A percentile compares a stretch with the other conserved stretches of the same genome.
phyloP scores from a whole-genome alignment of 2,888 invertebrate genomes.

The Unio pictorum region DNA sequence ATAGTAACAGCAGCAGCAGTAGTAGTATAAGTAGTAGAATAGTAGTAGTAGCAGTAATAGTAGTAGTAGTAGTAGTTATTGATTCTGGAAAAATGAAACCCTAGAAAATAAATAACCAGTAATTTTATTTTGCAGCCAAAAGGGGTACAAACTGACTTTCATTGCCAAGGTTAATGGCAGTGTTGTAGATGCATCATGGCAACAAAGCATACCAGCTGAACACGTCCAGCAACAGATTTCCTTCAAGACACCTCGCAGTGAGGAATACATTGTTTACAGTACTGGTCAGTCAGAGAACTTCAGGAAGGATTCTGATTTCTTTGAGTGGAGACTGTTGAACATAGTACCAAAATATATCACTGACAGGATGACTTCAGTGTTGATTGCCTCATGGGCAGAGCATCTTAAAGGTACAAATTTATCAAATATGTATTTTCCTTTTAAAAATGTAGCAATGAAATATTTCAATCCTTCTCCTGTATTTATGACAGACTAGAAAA shows the following conservation, averaged over 20 bases:
- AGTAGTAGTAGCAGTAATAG: no score
- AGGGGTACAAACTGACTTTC: background rate
- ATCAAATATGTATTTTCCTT: no score
- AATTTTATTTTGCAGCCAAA: no score
- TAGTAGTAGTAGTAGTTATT: no score
- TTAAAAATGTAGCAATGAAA: no score
- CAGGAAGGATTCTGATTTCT: background rate
- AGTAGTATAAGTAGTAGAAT: no score
- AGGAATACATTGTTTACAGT: conserved; percentile 7
- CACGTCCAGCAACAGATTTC: conserved; percentile 4
- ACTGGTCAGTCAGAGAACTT: background rate
- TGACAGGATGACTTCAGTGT: background rate
- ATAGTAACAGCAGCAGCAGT: no score
- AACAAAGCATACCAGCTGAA: background rate
- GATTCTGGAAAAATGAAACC: no score
- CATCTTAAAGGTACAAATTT: background rate
- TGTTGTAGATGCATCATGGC: conserved; percentile 7
- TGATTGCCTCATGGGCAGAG: background rate
- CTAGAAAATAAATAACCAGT: no score
- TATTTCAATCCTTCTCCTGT: no score
- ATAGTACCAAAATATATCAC: background rate
- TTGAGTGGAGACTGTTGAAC: background rate
- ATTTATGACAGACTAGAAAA: no score
- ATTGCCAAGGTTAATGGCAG: conserved; percentile 10
- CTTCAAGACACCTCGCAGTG: conserved; percentile 15